A percentile compares a stretch with the other conserved stretches of the same genome.
phyloP scores from a whole-genome alignment of 2,888 invertebrate species.

The Julus scanicus region DNA sequence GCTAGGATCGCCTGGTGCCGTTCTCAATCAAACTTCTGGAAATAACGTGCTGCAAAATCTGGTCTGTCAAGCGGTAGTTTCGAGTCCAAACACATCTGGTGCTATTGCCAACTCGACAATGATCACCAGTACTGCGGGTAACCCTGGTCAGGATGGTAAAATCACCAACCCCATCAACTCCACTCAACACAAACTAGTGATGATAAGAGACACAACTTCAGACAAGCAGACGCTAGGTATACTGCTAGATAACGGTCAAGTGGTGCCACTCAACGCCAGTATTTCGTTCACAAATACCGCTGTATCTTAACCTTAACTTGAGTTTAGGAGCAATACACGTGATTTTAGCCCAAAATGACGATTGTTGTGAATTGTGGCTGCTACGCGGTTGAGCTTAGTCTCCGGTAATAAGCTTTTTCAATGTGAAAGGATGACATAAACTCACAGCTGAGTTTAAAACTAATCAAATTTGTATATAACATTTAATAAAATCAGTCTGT shows the following conservation, averaged over 20 bases:
- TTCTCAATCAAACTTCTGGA: not conserved
- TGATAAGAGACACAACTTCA: conserved; percentile 27
- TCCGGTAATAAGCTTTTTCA: too few species aligned
- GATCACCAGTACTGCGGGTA: not conserved
- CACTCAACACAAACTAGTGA: conserved; percentile 18
- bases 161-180: not conserved
- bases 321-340: not conserved
- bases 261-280: conserved; percentile 47
- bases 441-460: too few species aligned
- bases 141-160: not conserved
- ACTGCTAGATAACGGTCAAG: conserved; percentile 52
- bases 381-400: not conserved
- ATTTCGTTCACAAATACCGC: conserved; percentile 17
- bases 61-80: not conserved
- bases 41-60: not conserved
- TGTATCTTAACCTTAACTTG: not conserved
- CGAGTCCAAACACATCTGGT: not conserved
- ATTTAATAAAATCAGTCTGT: too few species aligned
- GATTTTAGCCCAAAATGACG: not conserved
- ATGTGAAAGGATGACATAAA: too few species aligned
- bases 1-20: not conserved
- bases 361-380: not conserved
- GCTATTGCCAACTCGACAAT: not conserved
- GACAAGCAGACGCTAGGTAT: conserved; percentile 44
- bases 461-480: too few species aligned